A percentile compares a stretch with the other conserved stretches of the same genome.
phyloP scores from a whole-genome alignment of 53 echinoderm and acorn worm species.

The Astropecten irregularis region DNA sequence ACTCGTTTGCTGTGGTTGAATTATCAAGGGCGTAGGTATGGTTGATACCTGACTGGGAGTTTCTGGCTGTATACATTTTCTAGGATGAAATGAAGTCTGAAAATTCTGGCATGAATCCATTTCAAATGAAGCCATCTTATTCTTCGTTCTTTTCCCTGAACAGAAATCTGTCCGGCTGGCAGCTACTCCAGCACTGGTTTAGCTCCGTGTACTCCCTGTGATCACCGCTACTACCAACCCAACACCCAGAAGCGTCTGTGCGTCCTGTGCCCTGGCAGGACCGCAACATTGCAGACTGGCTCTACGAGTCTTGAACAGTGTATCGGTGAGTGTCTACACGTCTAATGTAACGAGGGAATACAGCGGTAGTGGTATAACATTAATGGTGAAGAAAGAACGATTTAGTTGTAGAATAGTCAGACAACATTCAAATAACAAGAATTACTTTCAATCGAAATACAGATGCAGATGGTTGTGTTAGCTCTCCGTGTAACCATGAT shows the following conservation, averaged over 20 bases:
- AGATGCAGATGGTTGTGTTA: slow-evolving; percentile 68
- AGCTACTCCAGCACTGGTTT: slow-evolving; percentile 62
- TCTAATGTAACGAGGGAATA: too few relatives aligned
- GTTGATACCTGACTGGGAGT: too few relatives aligned
- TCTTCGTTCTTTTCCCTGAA: neutral
- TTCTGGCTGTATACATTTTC: too few relatives aligned
- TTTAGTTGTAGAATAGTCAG: too few relatives aligned
- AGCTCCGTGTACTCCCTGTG: slow-evolving; percentile 64
- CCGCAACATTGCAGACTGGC: slow-evolving; percentile 52
- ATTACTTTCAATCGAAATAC: too few relatives aligned
- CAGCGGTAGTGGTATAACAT: too few relatives aligned
- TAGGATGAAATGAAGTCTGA: too few relatives aligned
- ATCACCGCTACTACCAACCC: slow-evolving; percentile 65
- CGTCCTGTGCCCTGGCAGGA: slow-evolving; percentile 64
- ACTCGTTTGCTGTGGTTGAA: neutral
- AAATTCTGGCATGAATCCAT: too few relatives aligned
- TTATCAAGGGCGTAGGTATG: too few relatives aligned
- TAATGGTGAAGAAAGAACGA: too few relatives aligned
- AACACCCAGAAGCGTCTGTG: slow-evolving; percentile 52
- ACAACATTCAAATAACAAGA: too few relatives aligned
- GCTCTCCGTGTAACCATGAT: slow-evolving; percentile 57
- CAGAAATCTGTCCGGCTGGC: slow-evolving; percentile 67
- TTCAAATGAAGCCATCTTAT: neutral
- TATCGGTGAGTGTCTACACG: slow-evolving; percentile 67
- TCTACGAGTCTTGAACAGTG: slow-evolving; percentile 51